These are phyloP conservation scores for Actinernus sp. DNA, from an alignment of 92 coral and sea anemone genomes.

Conservation along the genomic window DNA sequence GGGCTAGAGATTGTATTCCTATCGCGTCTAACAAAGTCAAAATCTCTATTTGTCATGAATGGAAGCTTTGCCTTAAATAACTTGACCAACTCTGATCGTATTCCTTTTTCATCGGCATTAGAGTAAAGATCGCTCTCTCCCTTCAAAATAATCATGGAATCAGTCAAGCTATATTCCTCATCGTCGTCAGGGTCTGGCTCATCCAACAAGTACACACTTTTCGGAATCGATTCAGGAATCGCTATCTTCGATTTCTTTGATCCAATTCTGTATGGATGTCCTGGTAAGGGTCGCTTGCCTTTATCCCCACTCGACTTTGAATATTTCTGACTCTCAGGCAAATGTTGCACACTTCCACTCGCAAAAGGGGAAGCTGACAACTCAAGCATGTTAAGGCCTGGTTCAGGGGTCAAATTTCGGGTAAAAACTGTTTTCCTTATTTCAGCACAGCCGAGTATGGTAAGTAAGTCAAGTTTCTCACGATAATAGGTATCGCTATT, in stretches of 20 bases:
- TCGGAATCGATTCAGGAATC: slow-evolving; percentile 44
- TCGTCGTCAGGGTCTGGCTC: slow-evolving; percentile 39
- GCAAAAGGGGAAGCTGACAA: slow-evolving; percentile 19
- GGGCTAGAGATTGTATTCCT: slow-evolving; percentile 51
- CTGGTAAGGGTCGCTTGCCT: slow-evolving; percentile 27
- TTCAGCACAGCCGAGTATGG: no score
- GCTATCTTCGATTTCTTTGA: no score
- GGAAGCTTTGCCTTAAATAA: no score
- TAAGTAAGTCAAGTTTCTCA: no score
- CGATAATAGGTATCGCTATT: no score
- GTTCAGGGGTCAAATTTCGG: no score
- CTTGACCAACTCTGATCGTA: no score
- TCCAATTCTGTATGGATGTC: no score
- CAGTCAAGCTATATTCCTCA: slow-evolving; percentile 45
- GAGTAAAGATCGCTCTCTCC: slow-evolving; percentile 43
- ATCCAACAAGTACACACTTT: slow-evolving; percentile 56
- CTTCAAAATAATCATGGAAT: slow-evolving; percentile 42
- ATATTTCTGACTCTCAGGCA: no score
- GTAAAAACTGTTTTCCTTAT: no score
- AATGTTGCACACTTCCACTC: slow-evolving; percentile 13
- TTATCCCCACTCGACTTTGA: no score
- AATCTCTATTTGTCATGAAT: slow-evolving; percentile 12
- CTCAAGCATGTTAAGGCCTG: no score
- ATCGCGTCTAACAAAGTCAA: slow-evolving; percentile 60
- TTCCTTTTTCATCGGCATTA: slow-evolving; percentile 21